phyloP scores from a whole-genome alignment of 2,888 invertebrate genomes.

The Arge pagana region DNA sequence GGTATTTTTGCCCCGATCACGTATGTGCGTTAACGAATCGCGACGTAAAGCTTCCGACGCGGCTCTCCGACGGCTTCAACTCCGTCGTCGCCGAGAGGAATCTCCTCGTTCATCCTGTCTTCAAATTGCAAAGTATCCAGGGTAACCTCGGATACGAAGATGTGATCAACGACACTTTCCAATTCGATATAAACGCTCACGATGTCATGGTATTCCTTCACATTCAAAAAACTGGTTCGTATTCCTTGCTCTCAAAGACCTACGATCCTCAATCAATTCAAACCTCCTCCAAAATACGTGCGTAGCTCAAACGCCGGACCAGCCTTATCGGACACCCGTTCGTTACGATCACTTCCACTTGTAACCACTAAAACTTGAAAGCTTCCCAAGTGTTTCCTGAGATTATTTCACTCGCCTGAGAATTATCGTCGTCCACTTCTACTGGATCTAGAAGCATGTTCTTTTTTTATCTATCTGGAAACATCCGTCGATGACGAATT shows the following conservation, averaged over 20 bases:
- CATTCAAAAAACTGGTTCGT: slow-evolving; percentile 92
- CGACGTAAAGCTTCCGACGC: slow-evolving; percentile 56
- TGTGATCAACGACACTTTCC: slow-evolving; percentile 83
- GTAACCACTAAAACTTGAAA: no score
- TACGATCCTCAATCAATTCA: neutral
- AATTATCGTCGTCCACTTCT: no score
- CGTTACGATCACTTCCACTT: no score
- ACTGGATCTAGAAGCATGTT: no score
- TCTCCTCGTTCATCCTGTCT: slow-evolving; percentile 47
- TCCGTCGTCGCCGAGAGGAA: slow-evolving; percentile 45
- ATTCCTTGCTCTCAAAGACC: neutral
- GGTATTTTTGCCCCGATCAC: slow-evolving; percentile 89
- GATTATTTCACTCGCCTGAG: no score
- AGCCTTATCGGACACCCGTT: no score
- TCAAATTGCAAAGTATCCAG: slow-evolving; percentile 51
- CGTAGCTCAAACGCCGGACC: neutral
- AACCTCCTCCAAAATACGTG: neutral
- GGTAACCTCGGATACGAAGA: slow-evolving; percentile 80
- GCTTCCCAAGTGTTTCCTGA: no score
- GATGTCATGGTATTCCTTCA: slow-evolving; percentile 98
- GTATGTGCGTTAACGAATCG: slow-evolving; percentile 76
- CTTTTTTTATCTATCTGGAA: no score
- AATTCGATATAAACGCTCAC: slow-evolving; percentile 87
- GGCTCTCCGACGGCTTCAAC: slow-evolving; percentile 43
- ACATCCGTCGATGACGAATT: no score